Evolutionary conservation across 2,888 invertebrate genomes (phyloP), one percentile per base, ranked within the genome.

Genomic region (Pinctada fucata): DNA sequence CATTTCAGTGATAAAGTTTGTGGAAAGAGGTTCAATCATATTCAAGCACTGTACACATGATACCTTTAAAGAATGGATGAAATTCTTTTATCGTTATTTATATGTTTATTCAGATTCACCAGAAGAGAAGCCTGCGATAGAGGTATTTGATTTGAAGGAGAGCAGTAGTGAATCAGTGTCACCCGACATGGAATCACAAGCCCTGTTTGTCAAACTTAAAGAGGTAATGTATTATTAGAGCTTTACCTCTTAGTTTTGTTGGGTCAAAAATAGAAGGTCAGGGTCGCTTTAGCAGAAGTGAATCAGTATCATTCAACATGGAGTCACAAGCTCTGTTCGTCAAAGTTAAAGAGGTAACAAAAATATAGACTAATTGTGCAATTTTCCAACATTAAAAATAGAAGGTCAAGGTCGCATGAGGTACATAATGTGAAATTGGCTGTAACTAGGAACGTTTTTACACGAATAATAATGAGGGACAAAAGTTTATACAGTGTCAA

Each of bases 151-250:
- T 13, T 83, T 88, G 64, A 87, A 84, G 10, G 91, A 90, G 74
- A 90, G 90, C 58, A 92, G 92, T 83, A 91, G 91, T 74, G 92
- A 91, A 58, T 88, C 91, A n/a, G 88, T 90, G 5, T 91, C 91
- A 3, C 92, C 92, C 0, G 93, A 93, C 72, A 91, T 91, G 88
- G 92, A 93, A 82, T 85, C 91, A 3, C 91, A 92, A 76, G 90
- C 91, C 13, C 85, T 93, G 58, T 91, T 91, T 82, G 88, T 92
- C 72, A 92, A 92, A 80, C 84, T 93, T 49, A 93, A 93, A 81
- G 93, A 93, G 90, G 93, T 93, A 78, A 80, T 65, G 10, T n/a
- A 5, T 13, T 50, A 8, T 13, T 6, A n/a, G 5, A 8, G n/a
- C 47, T 47, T 6, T 16, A 67, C 13, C n/a, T 16, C 63, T n/a